These are phyloP conservation scores for Diphyllodes magnificus DNA, from an alignment of 2,113 vertebrate species.

Conservation along the genomic window DNA sequence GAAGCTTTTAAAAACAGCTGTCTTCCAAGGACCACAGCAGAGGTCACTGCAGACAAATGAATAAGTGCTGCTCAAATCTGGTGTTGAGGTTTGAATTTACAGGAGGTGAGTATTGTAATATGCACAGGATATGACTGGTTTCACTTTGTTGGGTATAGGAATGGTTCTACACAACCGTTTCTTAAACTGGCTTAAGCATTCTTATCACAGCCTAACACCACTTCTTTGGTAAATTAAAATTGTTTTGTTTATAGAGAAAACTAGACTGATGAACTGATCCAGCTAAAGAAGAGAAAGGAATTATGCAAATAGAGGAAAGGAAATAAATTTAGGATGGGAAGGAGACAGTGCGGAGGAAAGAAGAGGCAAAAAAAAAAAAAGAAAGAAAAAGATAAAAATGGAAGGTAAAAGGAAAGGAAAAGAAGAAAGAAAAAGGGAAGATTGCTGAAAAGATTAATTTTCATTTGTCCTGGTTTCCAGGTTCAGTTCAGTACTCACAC, in stretches of 20 bases:
- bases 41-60: not conserved
- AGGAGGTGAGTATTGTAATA: not conserved
- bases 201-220: not conserved
- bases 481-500: not conserved
- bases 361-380: not conserved
- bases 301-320: not conserved
- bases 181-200: not conserved
- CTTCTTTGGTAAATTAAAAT: not conserved
- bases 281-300: not conserved
- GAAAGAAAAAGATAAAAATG: rapidly evolving
- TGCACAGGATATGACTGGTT: not conserved
- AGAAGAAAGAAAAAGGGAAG: not conserved
- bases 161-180: not conserved
- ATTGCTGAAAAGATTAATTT: not conserved
- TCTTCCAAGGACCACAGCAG: not conserved
- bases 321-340: not conserved
- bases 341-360: rapidly evolving
- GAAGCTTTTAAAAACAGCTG: not conserved
- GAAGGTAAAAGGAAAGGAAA: not conserved
- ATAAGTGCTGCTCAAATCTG: not conserved
- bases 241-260: not conserved
- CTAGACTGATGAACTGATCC: not conserved
- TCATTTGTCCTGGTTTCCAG: not conserved
- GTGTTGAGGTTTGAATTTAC: not conserved
- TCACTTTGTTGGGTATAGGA: not conserved